phyloP scores from a whole-genome alignment of 35 echinoderm and acorn worm species.

The Stichopus chloronotus region DNA sequence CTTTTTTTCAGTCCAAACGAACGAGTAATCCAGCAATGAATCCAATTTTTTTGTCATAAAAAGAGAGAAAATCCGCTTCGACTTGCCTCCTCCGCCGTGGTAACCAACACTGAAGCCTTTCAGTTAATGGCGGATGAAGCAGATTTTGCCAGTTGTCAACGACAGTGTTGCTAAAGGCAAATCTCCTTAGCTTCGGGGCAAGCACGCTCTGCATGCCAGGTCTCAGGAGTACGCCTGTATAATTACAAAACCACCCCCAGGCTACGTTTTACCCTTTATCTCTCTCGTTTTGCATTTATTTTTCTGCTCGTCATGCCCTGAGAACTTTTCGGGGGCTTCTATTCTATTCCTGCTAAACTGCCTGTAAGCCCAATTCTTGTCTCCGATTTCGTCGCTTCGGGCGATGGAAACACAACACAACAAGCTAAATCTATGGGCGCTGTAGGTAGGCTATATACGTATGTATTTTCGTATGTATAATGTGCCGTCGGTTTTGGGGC shows the following conservation, averaged over 20 bases:
- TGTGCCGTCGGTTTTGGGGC: not conserved
- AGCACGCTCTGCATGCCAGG: slow-evolving; percentile 50
- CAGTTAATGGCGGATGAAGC: slow-evolving; percentile 53
- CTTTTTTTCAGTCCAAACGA: slow-evolving; percentile 25
- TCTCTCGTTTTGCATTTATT: slow-evolving; percentile 70
- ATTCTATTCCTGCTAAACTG: slow-evolving; percentile 61
- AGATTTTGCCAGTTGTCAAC: slow-evolving; percentile 64
- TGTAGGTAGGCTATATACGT: slow-evolving; percentile 13
- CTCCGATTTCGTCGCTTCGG: slow-evolving; percentile 57
- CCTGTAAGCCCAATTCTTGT: slow-evolving; percentile 50
- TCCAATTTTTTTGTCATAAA: slow-evolving; percentile 11
- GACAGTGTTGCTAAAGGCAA: slow-evolving; percentile 55
- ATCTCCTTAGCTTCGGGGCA: slow-evolving; percentile 63
- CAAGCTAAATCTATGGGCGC: slow-evolving; percentile 38
- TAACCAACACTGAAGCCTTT: slow-evolving; percentile 26
- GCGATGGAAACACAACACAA: slow-evolving; percentile 56
- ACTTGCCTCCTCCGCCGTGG: slow-evolving; percentile 31
- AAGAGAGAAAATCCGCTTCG: not conserved
- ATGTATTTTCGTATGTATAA: slow-evolving; percentile 12
- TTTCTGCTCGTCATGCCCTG: slow-evolving; percentile 58
- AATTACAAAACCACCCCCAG: slow-evolving; percentile 60
- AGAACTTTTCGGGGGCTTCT: slow-evolving; percentile 58
- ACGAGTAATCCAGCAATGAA: slow-evolving; percentile 50
- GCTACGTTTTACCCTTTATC: slow-evolving; percentile 68
- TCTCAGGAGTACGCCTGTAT: slow-evolving; percentile 55